Evolutionary conservation across 2,797 vertebrate genomes (phyloP), one percentile per base, ranked within the genome.

Genomic region (Poecilia wingei): DNA sequence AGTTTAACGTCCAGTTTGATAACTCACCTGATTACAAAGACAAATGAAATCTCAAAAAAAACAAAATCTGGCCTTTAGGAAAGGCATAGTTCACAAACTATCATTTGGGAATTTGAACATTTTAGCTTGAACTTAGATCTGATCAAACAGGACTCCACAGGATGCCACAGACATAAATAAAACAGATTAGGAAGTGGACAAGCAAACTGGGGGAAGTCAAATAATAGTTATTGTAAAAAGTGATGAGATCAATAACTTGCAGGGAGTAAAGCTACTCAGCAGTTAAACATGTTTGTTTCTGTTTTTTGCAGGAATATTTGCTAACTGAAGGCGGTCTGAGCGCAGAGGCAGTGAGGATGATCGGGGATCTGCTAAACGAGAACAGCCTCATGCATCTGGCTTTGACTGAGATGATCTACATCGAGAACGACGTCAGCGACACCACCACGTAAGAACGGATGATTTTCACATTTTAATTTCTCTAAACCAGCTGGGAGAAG

Each of bases 321-420:
- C 76, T n/a, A 10, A 31, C 14, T 2, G 78, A 74, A n/a, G 74
- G 69, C 0, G 73, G 70, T 31, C 9, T 84, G 80, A 87, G 82
- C 6, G 6, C 76, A 0, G 86, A 79, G 41, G 86, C 86, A 0
- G 25, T 84, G 61, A 74, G 43, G 25, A 87, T 87, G 86, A 80
- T 87, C 20, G 82, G 80, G 22, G 86, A 87, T 20, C 1, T 87
- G 46, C 86, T 84, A 0, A 84, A 84, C 0, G 80, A 76, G 36
- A 53, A 87, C 33, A 57, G 80, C 31, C 41, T 82, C 28, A 84
- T 87, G 86, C 36, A 82, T 55, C 12, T 57, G 28, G 86, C 86
- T 10, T 55, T 87, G n/a, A 82, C 73, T 0, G 86, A 87, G 73
- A 59, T 87, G 82, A 28, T 87, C 41, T 84, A 87, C 28, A 0